Percentiles rank a stretch among this genome's conserved stretches.
Evolutionary conservation across 2,113 vertebrate species (phyloP).

Genomic region (Shinisaurus crocodilurus): DNA sequence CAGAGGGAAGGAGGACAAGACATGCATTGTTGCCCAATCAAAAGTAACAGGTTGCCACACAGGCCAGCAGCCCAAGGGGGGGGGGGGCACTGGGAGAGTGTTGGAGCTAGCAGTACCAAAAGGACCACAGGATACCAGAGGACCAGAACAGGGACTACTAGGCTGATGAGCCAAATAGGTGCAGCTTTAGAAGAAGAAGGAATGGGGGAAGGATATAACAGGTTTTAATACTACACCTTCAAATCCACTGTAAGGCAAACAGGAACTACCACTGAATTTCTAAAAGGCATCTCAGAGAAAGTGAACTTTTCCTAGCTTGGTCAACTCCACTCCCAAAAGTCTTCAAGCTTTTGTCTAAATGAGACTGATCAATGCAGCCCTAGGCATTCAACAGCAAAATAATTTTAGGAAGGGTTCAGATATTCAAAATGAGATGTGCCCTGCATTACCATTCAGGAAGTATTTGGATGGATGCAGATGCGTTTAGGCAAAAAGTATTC

Average conservation of each 20-base stretch:
- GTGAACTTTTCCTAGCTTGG: background rate
- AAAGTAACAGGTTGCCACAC: background rate
- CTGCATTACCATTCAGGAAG: too few species aligned
- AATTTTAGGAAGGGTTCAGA: background rate
- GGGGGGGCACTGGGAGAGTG: background rate
- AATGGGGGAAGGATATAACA: background rate
- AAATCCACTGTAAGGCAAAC: background rate
- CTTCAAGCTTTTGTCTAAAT: background rate
- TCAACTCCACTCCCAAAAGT: background rate
- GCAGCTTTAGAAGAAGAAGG: background rate
- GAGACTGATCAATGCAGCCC: background rate
- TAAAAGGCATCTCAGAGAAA: background rate
- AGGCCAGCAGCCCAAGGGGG: rapidly evolving
- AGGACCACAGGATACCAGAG: background rate
- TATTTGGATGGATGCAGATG: background rate
- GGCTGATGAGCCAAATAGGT: background rate
- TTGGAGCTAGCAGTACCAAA: background rate
- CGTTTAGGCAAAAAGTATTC: background rate
- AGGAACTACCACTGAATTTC: background rate
- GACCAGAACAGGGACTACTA: background rate
- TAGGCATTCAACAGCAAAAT: background rate
- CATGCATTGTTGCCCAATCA: too few species aligned
- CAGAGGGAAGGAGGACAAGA: background rate
- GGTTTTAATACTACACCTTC: background rate
- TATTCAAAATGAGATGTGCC: background rate